Conservation (phyloP, 2,888 invertebrate species). For the Cantharis flavilabris region DNA sequence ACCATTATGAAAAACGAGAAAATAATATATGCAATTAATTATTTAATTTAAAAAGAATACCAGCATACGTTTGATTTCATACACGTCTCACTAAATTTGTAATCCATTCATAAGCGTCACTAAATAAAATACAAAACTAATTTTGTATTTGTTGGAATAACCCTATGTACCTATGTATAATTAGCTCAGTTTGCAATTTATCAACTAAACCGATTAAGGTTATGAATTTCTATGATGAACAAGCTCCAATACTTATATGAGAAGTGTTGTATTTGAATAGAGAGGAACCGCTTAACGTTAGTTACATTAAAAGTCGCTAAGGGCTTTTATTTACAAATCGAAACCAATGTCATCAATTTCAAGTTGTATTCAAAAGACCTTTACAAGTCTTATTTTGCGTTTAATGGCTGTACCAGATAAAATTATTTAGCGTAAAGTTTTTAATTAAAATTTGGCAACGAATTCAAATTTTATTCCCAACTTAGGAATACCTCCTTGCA, state of each 20-base stretch:
- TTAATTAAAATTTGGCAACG: neutral
- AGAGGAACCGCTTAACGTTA: neutral
- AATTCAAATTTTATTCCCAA: neutral
- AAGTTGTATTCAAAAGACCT: neutral
- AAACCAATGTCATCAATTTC: neutral
- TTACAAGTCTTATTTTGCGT: neutral
- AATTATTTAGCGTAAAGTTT: neutral
- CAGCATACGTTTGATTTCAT: no score
- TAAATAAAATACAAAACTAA: no score
- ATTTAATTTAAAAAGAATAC: no score
- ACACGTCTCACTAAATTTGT: no score
- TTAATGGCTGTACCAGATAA: neutral
- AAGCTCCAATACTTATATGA: slow-evolving; percentile 2
- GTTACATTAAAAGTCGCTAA: neutral
- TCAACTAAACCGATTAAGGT: slow-evolving; percentile 11
- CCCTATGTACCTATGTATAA: slow-evolving; percentile 12
- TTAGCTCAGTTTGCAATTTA: slow-evolving; percentile 13
- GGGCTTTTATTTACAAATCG: neutral
- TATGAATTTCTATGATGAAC: slow-evolving; percentile 13
- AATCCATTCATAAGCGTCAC: no score
- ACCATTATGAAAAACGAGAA: neutral
- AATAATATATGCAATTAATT: neutral
- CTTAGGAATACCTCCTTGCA: neutral
- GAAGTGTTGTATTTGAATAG: neutral
- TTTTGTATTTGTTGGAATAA: no score